Evolutionary conservation across 2,888 invertebrate genomes (phyloP).

Genomic region (Osedax fenrisi): DNA sequence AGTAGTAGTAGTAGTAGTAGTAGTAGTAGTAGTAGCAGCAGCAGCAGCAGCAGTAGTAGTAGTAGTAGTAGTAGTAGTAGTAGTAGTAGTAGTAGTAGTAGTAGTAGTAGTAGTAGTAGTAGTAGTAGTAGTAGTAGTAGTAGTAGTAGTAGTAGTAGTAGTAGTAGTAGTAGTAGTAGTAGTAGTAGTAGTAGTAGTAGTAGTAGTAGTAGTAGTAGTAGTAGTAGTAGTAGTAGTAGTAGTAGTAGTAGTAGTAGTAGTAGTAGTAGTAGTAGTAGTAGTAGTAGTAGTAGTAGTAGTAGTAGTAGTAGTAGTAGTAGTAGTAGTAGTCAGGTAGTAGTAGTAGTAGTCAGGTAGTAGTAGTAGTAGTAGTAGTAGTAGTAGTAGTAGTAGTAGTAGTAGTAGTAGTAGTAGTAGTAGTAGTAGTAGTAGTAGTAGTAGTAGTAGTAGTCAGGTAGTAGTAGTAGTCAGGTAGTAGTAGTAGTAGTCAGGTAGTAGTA

Average conservation of each 20-base stretch:
- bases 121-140: constrained; percentile 15
- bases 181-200: constrained; percentile 14
- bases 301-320: constrained; percentile 15
- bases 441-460: constrained; percentile 14
- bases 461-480: no score
- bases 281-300: constrained; percentile 15
- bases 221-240: constrained; percentile 15
- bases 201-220: constrained; percentile 13
- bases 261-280: constrained; percentile 13
- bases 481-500: constrained; percentile 10
- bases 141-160: constrained; percentile 14
- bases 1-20: constrained; percentile 14
- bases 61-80: neutral
- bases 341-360: constrained; percentile 14
- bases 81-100: constrained; percentile 13
- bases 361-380: constrained; percentile 11
- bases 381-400: constrained; percentile 15
- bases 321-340: constrained; percentile 10
- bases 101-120: constrained; percentile 15
- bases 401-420: constrained; percentile 13
- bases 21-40: constrained; percentile 13
- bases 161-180: constrained; percentile 13
- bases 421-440: constrained; percentile 13
- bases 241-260: constrained; percentile 13
- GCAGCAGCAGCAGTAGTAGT: no score